Evolutionary conservation across 2,888 invertebrate species (phyloP).

Genomic region (Polyploca ridens): DNA sequence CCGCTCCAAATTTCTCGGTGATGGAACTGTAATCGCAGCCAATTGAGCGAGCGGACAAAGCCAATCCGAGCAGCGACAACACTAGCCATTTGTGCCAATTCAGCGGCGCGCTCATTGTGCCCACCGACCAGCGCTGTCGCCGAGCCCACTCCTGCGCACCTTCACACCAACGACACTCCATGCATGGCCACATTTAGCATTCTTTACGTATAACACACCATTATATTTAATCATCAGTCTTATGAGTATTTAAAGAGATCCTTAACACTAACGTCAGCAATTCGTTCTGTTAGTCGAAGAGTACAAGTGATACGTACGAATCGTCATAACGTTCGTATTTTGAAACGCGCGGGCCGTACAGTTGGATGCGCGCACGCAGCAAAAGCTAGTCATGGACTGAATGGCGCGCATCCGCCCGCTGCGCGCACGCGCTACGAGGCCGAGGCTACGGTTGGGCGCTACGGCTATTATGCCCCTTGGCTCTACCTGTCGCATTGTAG

Average conservation of each 20-base stretch:
- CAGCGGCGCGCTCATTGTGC: constrained; percentile 78
- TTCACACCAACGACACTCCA: constrained; percentile 55
- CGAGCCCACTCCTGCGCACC: constrained; percentile 58
- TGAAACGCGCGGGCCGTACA: constrained; percentile 39
- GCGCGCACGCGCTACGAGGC: constrained; percentile 58
- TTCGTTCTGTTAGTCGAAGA: constrained; percentile 26
- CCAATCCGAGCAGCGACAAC: constrained; percentile 82
- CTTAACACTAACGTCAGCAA: constrained; percentile 11
- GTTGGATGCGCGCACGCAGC: constrained; percentile 70
- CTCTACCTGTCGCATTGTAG: constrained; percentile 48
- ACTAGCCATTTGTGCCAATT: constrained; percentile 84
- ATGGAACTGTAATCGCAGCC: constrained; percentile 82
- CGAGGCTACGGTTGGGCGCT: constrained; percentile 72
- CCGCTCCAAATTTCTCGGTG: constrained; percentile 84
- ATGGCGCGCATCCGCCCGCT: constrained; percentile 47
- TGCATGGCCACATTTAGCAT: constrained; percentile 39
- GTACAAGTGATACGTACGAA: constrained; percentile 36
- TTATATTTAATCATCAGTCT: constrained; percentile 31
- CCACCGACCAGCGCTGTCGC: constrained; percentile 51
- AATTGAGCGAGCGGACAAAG: constrained; percentile 83
- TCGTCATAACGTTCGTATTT: constrained; percentile 54
- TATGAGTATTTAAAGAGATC: constrained; percentile 18
- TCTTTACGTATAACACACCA: constrained; percentile 43
- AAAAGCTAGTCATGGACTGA: constrained; percentile 73
- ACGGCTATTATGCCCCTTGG: constrained; percentile 54